Evolutionary conservation across 1,140 invertebrate genomes (phyloP).

Genomic region (Lordiphosa mommai): DNA sequence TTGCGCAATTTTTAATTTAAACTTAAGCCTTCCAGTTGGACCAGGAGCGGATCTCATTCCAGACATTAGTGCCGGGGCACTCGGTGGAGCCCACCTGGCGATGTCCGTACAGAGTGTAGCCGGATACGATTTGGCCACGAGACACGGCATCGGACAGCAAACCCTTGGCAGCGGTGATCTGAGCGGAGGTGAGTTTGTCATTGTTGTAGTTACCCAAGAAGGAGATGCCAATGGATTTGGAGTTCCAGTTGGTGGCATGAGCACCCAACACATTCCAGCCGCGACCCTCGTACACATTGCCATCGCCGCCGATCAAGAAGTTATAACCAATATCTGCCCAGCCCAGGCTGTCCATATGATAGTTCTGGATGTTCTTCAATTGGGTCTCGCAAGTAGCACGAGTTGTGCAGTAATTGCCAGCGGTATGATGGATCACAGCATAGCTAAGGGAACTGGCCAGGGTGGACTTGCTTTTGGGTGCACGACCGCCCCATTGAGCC

Average conservation of each 20-base stretch:
- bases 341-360: constrained; percentile 82
- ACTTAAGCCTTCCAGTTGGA: constrained; percentile 81
- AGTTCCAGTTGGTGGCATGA: constrained; percentile 85
- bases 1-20: background rate
- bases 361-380: constrained; percentile 82
- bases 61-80: constrained; percentile 87
- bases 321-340: constrained; percentile 88
- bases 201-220: constrained; percentile 82
- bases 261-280: constrained; percentile 86
- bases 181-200: constrained; percentile 49
- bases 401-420: constrained; percentile 81
- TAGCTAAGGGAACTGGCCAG: constrained; percentile 84
- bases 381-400: constrained; percentile 80
- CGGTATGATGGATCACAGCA: constrained; percentile 89
- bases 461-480: constrained; percentile 77
- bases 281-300: constrained; percentile 84
- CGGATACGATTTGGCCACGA: constrained; percentile 81
- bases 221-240: constrained; percentile 84
- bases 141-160: constrained; percentile 84
- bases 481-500: constrained; percentile 83
- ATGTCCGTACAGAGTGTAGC: constrained; percentile 86
- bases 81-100: constrained; percentile 85
- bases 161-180: constrained; percentile 80
- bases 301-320: constrained; percentile 82
- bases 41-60: constrained; percentile 84